Evolutionary conservation across 2,888 invertebrate species (phyloP), one percentile per base, ranked within the genome.

Genomic region (Diachrysia chrysitis): DNA sequence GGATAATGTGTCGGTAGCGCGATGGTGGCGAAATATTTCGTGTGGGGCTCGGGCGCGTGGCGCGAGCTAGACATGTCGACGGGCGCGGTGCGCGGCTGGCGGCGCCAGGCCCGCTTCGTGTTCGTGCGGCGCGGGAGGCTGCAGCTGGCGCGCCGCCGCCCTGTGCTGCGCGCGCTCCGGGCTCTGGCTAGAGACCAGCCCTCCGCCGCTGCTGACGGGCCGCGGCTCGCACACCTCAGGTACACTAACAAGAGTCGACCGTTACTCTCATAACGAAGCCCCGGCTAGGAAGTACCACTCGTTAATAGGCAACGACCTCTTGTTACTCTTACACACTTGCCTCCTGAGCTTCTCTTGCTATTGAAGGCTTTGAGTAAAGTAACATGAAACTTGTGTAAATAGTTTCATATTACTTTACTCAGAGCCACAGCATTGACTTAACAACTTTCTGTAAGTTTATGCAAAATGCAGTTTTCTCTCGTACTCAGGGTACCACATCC

Each of bases 11-110:
- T 3, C 6, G 56, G 9, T 12, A 1, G 0, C 21, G 63, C 19
- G 23, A 82, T 81, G 81, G 37, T 58, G 0, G n/a, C 75, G 14
- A 74, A 77, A 76, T 87, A 81, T 56, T 86, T 65, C 68, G 81
- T 90, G 66, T 84, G 81, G 71, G 86, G 81, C 16, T 76, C 82
- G 23, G 83, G 85, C 19, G 82, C 85, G 14, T 90, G 90, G 90
- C 85, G 90, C 48, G 85, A 85, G 66, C n/a, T 90, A 66, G 82
- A 87, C 19, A n/a, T 69, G 53, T 19, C 58, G 14, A 56, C 75
- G 42, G 82, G 81, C 1, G 46, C 58, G 14, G 71, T 81, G n/a
- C 25, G 35, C 84, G 89, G 29, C 69, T 87, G 87, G 88, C 83
- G 84, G 16, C 70, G 69, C 9, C 78, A 70, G 25, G 79, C 84